A percentile compares a stretch with the other conserved stretches of the same genome.
Evolutionary conservation across 2,113 vertebrate species (phyloP).

Genomic region (Melanostigma gelatinosum): DNA sequence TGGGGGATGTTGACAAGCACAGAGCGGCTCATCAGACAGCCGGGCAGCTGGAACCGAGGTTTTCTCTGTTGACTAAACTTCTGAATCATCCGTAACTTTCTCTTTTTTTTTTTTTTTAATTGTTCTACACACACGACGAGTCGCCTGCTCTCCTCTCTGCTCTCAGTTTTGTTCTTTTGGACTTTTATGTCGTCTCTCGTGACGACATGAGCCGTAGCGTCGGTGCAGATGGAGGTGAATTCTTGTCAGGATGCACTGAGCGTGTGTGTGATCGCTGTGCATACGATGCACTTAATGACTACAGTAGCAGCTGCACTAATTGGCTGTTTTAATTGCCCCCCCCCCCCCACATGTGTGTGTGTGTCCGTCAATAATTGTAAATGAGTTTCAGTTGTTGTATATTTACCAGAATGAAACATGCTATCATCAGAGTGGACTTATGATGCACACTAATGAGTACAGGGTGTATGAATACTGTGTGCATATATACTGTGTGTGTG

Average conservation of each 20-base stretch:
- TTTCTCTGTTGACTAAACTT: slow-evolving; percentile 68
- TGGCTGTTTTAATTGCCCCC: background rate
- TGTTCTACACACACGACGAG: slow-evolving; percentile 8
- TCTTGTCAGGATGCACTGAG: slow-evolving; percentile 3
- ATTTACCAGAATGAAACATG: background rate
- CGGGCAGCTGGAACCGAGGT: slow-evolving; percentile 48
- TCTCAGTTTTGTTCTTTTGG: slow-evolving; percentile 14
- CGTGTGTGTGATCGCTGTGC: slow-evolving; percentile 38
- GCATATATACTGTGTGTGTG: slow-evolving; percentile 7
- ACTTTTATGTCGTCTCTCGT: slow-evolving; percentile 1
- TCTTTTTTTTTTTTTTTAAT: background rate
- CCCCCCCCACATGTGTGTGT: background rate
- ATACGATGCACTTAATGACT: slow-evolving; percentile 37
- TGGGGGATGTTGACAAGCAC: slow-evolving; percentile 65
- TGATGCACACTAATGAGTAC: slow-evolving; percentile 25
- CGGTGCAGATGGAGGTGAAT: slow-evolving; percentile 32
- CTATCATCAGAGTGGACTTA: background rate
- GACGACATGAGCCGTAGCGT: background rate
- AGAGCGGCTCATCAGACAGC: slow-evolving; percentile 64
- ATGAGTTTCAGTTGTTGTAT: background rate
- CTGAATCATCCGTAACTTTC: slow-evolving; percentile 69
- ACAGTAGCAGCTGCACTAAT: slow-evolving; percentile 43
- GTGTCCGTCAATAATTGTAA: slow-evolving; percentile 19
- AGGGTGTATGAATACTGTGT: background rate
- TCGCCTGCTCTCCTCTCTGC: background rate